These are phyloP conservation scores for Hirundichthys speculiger DNA, from an alignment of 2,113 vertebrate species.

Conservation along the genomic window DNA sequence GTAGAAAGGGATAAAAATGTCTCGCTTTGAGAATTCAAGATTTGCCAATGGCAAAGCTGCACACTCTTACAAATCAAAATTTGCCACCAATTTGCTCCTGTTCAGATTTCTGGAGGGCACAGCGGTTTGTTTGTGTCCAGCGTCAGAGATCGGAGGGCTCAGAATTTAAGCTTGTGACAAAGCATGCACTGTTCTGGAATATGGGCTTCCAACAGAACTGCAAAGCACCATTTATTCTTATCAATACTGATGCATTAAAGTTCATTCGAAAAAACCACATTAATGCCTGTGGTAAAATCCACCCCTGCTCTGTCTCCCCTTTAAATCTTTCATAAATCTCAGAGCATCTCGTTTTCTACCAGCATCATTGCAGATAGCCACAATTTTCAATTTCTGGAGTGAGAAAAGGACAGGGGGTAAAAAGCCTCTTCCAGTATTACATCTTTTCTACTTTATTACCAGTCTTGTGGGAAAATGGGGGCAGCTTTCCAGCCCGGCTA, in stretches of 20 bases:
- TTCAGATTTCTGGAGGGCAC: conserved; percentile 55
- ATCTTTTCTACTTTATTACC: conserved; percentile 85
- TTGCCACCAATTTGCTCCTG: conserved; percentile 64
- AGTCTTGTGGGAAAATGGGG: conserved; percentile 76
- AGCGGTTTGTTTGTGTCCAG: conserved; percentile 50
- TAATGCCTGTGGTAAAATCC: conserved; percentile 56
- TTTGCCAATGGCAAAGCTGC: conserved; percentile 58
- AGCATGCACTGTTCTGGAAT: conserved; percentile 41
- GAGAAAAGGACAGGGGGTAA: conserved; percentile 72
- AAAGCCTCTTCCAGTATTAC: conserved; percentile 77
- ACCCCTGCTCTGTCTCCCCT: conserved; percentile 14
- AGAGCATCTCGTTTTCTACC: conserved; percentile 30
- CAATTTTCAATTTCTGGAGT: conserved; percentile 74
- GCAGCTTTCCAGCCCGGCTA: conserved; percentile 68
- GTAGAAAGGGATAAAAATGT: conserved; percentile 56
- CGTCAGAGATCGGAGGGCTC: conserved; percentile 35
- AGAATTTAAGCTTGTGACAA: conserved; percentile 62
- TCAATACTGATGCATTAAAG: conserved; percentile 61
- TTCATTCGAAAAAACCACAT: conserved; percentile 70
- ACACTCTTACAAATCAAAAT: conserved; percentile 65
- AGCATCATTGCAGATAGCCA: conserved; percentile 49
- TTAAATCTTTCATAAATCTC: conserved; percentile 67
- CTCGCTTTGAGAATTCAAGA: conserved; percentile 62
- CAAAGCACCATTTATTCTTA: conserved; percentile 46
- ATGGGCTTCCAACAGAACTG: conserved; percentile 3